Percentiles rank a stretch among this genome's conserved stretches.
phyloP scores from a whole-genome alignment of 2,888 invertebrate species.

The Rhopalosiphum nymphaeae region DNA sequence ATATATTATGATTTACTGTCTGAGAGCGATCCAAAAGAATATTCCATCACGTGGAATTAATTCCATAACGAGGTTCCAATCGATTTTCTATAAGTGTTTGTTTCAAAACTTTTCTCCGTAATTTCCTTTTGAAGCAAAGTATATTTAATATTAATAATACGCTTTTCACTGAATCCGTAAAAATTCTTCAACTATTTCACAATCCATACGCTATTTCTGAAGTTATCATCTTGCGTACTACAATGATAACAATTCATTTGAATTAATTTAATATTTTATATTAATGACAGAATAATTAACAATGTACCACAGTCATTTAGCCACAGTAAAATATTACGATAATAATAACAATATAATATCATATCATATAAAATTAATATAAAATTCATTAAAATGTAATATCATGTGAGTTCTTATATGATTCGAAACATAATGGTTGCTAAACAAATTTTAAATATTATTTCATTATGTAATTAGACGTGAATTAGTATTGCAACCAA shows the following conservation, averaged over 20 bases:
- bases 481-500: neutral
- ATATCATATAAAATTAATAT: neutral
- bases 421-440: neutral
- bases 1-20: conserved; percentile 32
- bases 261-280: conserved; percentile 32
- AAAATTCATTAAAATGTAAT: neutral
- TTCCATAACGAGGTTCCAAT: conserved; percentile 25
- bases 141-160: neutral
- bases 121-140: neutral
- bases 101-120: conserved; percentile 18
- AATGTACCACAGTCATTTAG: conserved; percentile 5
- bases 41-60: conserved; percentile 24
- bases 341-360: neutral
- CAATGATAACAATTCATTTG: neutral
- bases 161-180: neutral
- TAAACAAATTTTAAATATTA: neutral
- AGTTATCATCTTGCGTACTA: neutral
- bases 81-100: neutral
- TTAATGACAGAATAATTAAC: neutral
- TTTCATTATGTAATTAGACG: neutral
- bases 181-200: neutral
- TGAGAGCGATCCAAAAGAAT: conserved; percentile 36
- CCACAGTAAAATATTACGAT: neutral
- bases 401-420: neutral
- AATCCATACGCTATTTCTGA: neutral